phyloP scores from a whole-genome alignment of 2,113 vertebrate species.

The Syngnathus typhle region DNA sequence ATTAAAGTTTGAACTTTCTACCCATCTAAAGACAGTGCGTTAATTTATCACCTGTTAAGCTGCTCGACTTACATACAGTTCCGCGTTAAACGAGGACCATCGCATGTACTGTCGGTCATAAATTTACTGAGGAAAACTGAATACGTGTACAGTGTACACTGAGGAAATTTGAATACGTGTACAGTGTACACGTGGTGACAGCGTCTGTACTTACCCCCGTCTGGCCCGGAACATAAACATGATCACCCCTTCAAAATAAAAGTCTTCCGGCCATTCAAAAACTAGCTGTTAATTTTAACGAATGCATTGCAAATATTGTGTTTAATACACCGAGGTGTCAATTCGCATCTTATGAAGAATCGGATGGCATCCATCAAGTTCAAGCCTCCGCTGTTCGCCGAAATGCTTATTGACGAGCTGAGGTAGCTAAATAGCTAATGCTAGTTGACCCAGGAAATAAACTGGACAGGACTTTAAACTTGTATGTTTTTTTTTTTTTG shows the following conservation, averaged over 20 bases:
- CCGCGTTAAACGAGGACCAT: no score
- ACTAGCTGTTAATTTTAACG: background rate
- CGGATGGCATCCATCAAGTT: background rate
- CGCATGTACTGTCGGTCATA: no score
- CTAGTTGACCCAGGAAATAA: background rate
- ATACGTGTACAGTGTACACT: background rate
- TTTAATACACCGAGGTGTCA: background rate
- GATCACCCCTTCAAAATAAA: constrained; percentile 24
- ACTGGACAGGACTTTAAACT: background rate
- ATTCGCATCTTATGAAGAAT: background rate
- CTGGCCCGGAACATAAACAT: constrained; percentile 18
- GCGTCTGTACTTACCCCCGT: background rate
- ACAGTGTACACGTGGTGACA: background rate
- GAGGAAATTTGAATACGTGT: background rate
- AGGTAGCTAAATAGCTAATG: background rate
- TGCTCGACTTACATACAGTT: no score
- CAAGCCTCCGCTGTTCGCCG: background rate
- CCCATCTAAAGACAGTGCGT: no score
- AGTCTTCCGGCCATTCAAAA: background rate
- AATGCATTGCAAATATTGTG: background rate
- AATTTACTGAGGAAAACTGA: background rate
- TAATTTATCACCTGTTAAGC: no score
- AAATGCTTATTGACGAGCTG: background rate
- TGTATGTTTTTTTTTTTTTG: no score
- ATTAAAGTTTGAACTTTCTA: no score